Conservation (phyloP, 1,140 invertebrate genomes). For the Leptopilina boulardi region DNA sequence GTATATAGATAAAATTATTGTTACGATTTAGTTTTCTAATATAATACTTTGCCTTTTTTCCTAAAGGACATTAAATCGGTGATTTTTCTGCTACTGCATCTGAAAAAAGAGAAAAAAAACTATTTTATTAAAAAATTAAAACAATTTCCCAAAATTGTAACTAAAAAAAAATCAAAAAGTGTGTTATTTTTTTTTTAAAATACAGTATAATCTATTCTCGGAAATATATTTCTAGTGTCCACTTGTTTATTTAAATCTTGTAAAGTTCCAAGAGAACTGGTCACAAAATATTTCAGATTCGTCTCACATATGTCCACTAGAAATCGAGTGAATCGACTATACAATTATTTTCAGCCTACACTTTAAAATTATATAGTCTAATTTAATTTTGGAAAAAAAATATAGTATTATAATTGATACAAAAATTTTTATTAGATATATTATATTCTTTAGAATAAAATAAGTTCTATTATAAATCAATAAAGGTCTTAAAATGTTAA, state of each 20-base stretch:
- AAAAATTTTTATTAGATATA: not conserved
- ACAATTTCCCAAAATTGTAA: no score
- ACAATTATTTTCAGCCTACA: not conserved
- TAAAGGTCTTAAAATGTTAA: no score
- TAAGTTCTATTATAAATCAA: no score
- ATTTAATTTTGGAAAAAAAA: not conserved
- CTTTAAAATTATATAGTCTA: not conserved
- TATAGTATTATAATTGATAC: not conserved
- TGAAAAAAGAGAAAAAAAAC: no score
- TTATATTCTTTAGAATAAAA: no score
- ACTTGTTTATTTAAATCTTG: conserved; percentile 3
- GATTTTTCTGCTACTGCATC: no score
- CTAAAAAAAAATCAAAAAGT: no score
- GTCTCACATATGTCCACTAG: conserved; percentile 12
- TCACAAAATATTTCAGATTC: not conserved
- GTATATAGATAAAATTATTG: no score
- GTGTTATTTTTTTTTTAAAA: not conserved
- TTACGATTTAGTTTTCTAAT: no score
- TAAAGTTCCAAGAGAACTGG: not conserved
- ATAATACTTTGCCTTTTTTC: no score
- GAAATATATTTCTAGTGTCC: not conserved
- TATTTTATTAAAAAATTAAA: no score
- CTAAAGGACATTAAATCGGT: no score
- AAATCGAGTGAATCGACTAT: not conserved
- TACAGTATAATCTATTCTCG: not conserved